These are phyloP conservation scores for Holcopasites calliopsidis DNA, from an alignment of 1,140 invertebrate genomes.

Conservation along the genomic window DNA sequence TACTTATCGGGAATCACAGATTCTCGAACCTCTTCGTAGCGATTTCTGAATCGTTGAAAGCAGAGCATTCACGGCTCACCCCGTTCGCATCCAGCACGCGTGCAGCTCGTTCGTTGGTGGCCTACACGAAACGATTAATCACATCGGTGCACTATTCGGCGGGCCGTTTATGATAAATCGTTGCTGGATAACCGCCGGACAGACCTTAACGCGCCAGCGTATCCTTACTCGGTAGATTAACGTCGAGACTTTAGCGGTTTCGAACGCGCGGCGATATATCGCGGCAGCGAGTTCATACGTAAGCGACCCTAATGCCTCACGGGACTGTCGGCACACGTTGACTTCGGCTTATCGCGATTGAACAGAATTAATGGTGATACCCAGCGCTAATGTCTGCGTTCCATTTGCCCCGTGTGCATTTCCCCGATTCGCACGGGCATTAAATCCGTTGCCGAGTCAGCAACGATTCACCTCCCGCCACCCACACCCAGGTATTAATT, in stretches of 20 bases:
- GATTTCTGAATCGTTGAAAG: background rate
- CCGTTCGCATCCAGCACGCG: background rate
- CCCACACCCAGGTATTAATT: background rate
- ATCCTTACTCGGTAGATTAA: conserved; percentile 53
- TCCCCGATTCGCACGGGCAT: conserved; percentile 42
- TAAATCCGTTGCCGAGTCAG: conserved; percentile 39
- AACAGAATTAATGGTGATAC: conserved; percentile 58
- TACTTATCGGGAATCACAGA: too few species aligned
- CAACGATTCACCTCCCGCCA: background rate
- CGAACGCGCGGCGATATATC: conserved; percentile 50
- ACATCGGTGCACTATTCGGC: conserved; percentile 7
- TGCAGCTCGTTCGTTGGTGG: background rate
- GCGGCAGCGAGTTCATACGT: conserved; percentile 56
- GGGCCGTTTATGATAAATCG: conserved; percentile 38
- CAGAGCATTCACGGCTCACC: too few species aligned
- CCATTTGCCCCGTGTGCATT: conserved; percentile 36
- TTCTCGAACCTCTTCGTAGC: background rate
- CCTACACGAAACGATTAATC: conserved; percentile 23
- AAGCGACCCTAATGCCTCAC: conserved; percentile 63
- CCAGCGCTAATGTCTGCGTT: conserved; percentile 39
- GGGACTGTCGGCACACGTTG: conserved; percentile 58
- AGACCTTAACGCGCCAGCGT: conserved; percentile 38
- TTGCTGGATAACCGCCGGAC: conserved; percentile 8
- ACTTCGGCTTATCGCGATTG: conserved; percentile 62
- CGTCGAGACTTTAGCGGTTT: conserved; percentile 44